Percentiles rank a stretch among this genome's conserved stretches.
Evolutionary conservation across 2,113 vertebrate genomes (phyloP).

Genomic region (Zosterops lateralis): DNA sequence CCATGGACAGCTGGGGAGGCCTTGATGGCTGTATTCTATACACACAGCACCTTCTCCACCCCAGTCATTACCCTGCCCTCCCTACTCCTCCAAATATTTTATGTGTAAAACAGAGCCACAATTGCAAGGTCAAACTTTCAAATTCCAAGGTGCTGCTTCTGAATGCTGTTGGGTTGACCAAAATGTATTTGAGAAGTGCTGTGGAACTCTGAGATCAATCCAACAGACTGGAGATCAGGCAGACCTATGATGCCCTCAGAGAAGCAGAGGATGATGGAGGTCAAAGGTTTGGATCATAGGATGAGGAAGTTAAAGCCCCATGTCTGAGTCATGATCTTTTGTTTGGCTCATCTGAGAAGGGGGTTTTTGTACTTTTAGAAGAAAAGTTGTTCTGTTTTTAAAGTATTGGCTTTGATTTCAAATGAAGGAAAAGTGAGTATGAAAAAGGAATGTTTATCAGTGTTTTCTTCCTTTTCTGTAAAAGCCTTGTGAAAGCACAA

Average conservation of each 20-base stretch:
- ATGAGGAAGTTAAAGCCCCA: conserved; percentile 13
- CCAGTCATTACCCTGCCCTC: not conserved
- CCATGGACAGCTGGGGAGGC: not conserved
- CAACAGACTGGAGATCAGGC: not conserved
- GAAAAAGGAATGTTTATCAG: not conserved
- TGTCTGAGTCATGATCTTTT: conserved; percentile 1
- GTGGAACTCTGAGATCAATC: not conserved
- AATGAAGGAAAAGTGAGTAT: not conserved
- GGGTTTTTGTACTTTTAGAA: not conserved
- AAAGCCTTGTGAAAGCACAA: not conserved
- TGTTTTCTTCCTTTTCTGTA: not conserved
- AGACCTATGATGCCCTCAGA: not conserved
- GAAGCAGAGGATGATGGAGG: not conserved
- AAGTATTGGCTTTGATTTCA: not conserved
- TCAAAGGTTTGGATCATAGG: not conserved
- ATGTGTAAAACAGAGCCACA: not conserved
- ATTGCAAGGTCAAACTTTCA: not conserved
- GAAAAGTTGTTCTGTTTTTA: conserved; percentile 16
- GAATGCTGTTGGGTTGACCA: not conserved
- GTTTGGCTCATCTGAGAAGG: not conserved
- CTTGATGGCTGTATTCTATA: not conserved
- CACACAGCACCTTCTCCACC: not conserved
- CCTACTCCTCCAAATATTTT: not conserved
- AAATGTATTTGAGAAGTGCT: not conserved
- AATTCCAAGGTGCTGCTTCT: not conserved